These are phyloP conservation scores for Pentamera pediparva DNA, from an alignment of 53 echinoderm and acorn worm genomes.

Conservation along the genomic window DNA sequence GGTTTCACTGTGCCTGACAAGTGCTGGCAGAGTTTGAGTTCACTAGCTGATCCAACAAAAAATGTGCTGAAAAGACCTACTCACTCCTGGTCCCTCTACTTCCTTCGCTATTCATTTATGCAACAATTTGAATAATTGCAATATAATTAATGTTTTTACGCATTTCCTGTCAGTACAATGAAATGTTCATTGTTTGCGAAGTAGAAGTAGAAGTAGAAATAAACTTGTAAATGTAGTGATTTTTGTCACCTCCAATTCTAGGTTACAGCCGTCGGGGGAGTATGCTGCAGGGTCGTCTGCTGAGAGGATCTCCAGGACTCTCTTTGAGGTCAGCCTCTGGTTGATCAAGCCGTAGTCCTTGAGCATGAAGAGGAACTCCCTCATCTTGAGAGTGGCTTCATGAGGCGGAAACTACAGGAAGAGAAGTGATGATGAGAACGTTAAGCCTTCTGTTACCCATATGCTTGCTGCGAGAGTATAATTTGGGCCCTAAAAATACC, in stretches of 20 bases:
- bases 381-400: conserved; percentile 83
- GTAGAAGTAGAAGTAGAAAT: background rate
- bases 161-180: background rate
- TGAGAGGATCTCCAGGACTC: conserved; percentile 74
- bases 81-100: too few relatives aligned
- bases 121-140: too few relatives aligned
- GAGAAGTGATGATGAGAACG: background rate
- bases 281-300: conserved; percentile 86
- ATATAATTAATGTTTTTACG: background rate
- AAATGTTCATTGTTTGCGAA: background rate
- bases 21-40: too few relatives aligned
- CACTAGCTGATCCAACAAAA: too few relatives aligned
- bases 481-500: too few relatives aligned
- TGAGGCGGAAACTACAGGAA: conserved; percentile 49
- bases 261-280: conserved; percentile 69
- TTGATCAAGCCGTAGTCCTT: conserved; percentile 88
- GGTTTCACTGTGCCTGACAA: too few relatives aligned
- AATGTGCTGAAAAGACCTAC: too few relatives aligned
- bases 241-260: conserved; percentile 69
- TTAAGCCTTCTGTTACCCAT: too few relatives aligned
- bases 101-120: too few relatives aligned
- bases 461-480: too few relatives aligned
- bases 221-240: background rate
- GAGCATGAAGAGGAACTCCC: conserved; percentile 88
- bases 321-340: conserved; percentile 67